These are phyloP conservation scores for Halcyon senegalensis DNA, from an alignment of 2,113 vertebrate genomes.

Conservation along the genomic window DNA sequence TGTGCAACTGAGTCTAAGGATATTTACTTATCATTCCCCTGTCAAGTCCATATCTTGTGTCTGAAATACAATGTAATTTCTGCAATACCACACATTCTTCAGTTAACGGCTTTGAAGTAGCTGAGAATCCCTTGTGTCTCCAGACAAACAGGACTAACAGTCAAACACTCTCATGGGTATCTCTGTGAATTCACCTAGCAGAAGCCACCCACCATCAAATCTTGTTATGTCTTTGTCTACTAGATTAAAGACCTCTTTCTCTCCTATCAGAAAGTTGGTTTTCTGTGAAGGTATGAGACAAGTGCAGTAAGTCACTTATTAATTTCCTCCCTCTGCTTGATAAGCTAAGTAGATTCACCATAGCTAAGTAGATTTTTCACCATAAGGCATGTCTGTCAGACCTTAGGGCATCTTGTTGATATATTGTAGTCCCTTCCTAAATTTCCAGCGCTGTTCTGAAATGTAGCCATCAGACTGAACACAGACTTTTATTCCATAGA, in stretches of 20 bases:
- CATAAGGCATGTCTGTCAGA: neutral
- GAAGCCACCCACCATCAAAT: neutral
- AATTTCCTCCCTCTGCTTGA: neutral
- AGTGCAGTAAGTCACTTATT: neutral
- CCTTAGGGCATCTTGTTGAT: neutral
- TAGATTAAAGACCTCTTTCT: neutral
- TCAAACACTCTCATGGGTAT: neutral
- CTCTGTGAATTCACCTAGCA: neutral
- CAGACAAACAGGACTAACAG: neutral
- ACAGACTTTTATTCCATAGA: accelerated
- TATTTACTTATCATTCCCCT: neutral
- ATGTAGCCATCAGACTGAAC: neutral
- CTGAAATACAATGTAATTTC: neutral
- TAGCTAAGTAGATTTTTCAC: neutral
- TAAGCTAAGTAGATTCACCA: neutral
- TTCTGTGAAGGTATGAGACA: neutral
- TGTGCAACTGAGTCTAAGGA: neutral
- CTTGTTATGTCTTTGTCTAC: neutral
- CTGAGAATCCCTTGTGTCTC: neutral
- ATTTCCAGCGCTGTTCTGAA: neutral
- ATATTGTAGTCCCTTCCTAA: neutral
- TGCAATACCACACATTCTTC: neutral
- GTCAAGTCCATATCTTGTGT: neutral
- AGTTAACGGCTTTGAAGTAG: neutral
- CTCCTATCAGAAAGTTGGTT: neutral